Conservation (phyloP, 2,888 invertebrate species). For the Tipula vernalis region DNA sequence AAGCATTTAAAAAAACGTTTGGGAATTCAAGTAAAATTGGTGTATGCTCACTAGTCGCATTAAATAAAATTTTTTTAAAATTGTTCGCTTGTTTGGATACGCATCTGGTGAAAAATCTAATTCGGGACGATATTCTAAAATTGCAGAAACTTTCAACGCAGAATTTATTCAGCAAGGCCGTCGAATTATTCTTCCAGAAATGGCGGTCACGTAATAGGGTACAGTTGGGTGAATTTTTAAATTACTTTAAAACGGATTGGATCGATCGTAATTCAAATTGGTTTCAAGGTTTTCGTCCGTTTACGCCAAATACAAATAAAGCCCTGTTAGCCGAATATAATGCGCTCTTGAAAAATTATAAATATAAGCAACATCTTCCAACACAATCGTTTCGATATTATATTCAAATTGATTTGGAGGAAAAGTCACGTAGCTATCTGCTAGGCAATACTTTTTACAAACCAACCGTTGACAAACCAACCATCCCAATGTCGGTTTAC, state of each 20-base stretch:
- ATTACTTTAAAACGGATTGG: not conserved
- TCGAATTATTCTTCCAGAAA: not conserved
- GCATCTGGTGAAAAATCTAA: not conserved
- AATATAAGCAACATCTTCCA: not conserved
- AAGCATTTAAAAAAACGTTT: not conserved
- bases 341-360: not conserved
- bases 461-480: not conserved
- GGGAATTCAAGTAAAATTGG: not conserved
- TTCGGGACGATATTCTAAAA: not conserved
- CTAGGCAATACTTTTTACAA: not conserved
- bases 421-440: not conserved
- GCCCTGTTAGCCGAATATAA: not conserved
- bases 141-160: not conserved
- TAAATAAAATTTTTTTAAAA: not conserved
- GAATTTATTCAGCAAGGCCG: not conserved
- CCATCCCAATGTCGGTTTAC: not conserved
- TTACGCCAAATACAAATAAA: not conserved
- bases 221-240: not conserved
- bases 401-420: not conserved
- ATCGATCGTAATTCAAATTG: not conserved
- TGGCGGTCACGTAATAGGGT: not conserved
- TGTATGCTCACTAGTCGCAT: not conserved
- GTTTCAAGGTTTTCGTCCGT: not conserved
- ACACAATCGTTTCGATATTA: not conserved
- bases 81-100: not conserved